phyloP scores from a whole-genome alignment of 1,140 invertebrate species.

The Scylla paramamosain region DNA sequence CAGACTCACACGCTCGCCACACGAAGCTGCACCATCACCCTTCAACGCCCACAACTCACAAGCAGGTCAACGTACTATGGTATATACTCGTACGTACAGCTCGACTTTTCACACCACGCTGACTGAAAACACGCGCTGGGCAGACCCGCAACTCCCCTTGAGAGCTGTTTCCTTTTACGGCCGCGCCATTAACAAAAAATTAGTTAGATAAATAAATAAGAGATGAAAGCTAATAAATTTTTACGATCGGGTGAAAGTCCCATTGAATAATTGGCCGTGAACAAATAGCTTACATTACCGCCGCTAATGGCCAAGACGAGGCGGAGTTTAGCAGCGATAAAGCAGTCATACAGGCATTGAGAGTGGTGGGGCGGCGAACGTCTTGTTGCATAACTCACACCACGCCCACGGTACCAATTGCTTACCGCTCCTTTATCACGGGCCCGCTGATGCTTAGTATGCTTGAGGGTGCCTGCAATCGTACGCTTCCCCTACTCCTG shows the following conservation, averaged over 20 bases:
- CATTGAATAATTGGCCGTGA: constrained; percentile 2
- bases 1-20: background rate
- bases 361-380: constrained; percentile 24
- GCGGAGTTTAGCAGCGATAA: constrained; percentile 25
- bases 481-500: background rate
- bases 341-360: constrained; percentile 35
- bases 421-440: constrained; percentile 21
- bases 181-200: background rate
- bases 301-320: constrained; percentile 18
- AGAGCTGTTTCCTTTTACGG: background rate
- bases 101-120: background rate
- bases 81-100: background rate
- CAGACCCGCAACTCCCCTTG: background rate
- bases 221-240: background rate
- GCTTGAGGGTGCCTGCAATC: background rate
- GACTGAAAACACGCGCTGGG: background rate
- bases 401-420: constrained; percentile 2
- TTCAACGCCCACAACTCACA: background rate
- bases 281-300: constrained; percentile 37
- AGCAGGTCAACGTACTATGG: background rate
- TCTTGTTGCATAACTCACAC: constrained; percentile 14
- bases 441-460: background rate
- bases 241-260: constrained; percentile 21
- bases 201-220: background rate
- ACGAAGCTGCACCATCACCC: background rate